These are phyloP conservation scores for Diogma glabrata DNA, from an alignment of 2,888 invertebrate species.

Conservation along the genomic window DNA sequence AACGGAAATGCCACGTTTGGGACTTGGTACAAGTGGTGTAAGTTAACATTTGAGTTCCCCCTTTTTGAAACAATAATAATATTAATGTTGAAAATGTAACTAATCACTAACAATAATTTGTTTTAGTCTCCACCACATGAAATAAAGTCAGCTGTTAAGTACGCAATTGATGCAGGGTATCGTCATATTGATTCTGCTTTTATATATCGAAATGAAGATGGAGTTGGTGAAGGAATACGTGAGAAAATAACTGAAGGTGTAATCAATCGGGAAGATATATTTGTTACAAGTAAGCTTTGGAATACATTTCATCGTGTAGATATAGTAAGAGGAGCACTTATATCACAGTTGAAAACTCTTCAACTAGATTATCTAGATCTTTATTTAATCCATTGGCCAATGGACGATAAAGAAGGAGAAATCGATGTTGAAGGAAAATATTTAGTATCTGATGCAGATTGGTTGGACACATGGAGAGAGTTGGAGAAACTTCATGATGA, in stretches of 20 bases:
- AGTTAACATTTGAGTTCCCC: no score
- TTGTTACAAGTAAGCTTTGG: conserved; percentile 31
- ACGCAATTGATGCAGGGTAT: conserved; percentile 42
- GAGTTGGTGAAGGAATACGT: conserved; percentile 36
- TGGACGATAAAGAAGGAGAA: conserved; percentile 37
- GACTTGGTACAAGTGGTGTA: conserved; percentile 52
- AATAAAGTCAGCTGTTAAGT: conserved; percentile 22
- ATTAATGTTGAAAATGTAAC: no score
- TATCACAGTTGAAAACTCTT: conserved; percentile 48
- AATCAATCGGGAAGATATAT: conserved; percentile 36
- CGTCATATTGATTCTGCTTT: conserved; percentile 44
- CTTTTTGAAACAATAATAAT: no score
- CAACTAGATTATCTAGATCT: conserved; percentile 66
- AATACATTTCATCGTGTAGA: conserved; percentile 43
- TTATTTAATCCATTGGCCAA: conserved; percentile 72
- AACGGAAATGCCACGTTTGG: conserved; percentile 44
- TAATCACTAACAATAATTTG: no score
- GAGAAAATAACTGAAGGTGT: conserved; percentile 36
- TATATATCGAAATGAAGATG: conserved; percentile 38
- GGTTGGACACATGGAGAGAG: conserved; percentile 64
- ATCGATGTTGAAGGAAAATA: no score
- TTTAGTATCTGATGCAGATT: conserved; percentile 59
- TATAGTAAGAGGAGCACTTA: conserved; percentile 48
- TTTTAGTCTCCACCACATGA: neutral
- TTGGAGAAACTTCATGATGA: conserved; percentile 62